phyloP scores from a whole-genome alignment of 2,113 vertebrate genomes.

The Telmatochromis brachygnathus region DNA sequence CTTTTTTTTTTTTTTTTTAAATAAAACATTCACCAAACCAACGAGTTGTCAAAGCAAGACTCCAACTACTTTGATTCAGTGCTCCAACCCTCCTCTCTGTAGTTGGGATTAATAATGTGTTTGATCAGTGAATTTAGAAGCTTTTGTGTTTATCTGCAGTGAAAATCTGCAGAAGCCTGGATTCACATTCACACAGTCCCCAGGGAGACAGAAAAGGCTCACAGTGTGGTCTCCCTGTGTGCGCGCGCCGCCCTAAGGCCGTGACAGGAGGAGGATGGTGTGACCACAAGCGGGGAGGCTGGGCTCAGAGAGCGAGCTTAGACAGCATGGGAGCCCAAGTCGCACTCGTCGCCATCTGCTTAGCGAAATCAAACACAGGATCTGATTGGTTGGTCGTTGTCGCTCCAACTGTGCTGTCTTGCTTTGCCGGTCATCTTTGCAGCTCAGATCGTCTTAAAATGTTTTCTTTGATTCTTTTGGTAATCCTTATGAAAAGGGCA shows the following conservation, averaged over 20 bases:
- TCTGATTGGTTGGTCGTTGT: not conserved
- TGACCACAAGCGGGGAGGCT: conserved; percentile 12
- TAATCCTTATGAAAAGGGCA: not conserved
- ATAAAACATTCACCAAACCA: not conserved
- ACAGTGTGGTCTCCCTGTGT: conserved; percentile 31
- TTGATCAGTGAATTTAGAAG: not conserved
- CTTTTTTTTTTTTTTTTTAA: not conserved
- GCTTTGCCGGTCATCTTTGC: not conserved
- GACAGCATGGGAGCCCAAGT: not conserved
- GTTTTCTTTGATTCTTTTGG: not conserved
- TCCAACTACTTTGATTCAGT: not conserved
- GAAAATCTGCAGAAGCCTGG: not conserved
- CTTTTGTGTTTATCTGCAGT: not conserved
- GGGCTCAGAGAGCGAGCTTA: not conserved
- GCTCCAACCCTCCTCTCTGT: not conserved
- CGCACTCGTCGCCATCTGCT: not conserved
- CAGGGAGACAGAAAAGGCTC: not conserved
- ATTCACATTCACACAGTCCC: not conserved
- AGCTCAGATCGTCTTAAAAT: not conserved
- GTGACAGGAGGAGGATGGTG: conserved; percentile 61
- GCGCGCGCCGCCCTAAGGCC: not conserved
- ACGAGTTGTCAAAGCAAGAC: not conserved
- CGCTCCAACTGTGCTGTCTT: not conserved
- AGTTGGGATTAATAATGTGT: not conserved
- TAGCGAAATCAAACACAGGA: not conserved